Conservation (phyloP, 64 coral and sea anemone species). For the Hydrozoanthus tunicans region DNA sequence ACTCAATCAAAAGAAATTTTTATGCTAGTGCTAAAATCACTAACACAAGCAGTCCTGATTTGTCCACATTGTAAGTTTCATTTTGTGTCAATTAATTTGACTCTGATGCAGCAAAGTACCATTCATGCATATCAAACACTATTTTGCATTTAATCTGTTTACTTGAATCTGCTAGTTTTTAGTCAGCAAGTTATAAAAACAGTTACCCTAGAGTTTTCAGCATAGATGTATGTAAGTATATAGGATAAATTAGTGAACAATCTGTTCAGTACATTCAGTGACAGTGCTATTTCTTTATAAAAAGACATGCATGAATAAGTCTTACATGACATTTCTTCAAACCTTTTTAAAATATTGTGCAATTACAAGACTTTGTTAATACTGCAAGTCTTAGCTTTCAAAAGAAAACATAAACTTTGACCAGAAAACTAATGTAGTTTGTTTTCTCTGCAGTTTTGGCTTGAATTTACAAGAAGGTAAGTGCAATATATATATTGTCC, state of each 20-base stretch:
- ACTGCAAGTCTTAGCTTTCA: background rate
- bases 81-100: too few species aligned
- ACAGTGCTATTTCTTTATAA: too few species aligned
- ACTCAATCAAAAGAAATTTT: background rate
- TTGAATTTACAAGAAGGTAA: slow-evolving; percentile 51
- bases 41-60: too few species aligned
- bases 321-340: too few species aligned
- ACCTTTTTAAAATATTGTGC: background rate
- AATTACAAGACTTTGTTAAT: background rate
- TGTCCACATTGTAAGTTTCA: too few species aligned
- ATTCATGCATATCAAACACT: background rate
- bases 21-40: background rate
- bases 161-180: background rate
- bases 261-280: too few species aligned
- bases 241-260: too few species aligned
- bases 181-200: background rate
- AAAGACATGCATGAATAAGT: too few species aligned
- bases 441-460: slow-evolving; percentile 39
- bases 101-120: too few species aligned
- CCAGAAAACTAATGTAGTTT: background rate
- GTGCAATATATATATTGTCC: background rate
- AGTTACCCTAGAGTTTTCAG: background rate
- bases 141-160: background rate
- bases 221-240: too few species aligned
- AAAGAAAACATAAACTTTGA: slow-evolving; percentile 25